Evolutionary conservation across 1,140 invertebrate species (phyloP), one percentile per base, ranked within the genome.

Genomic region (Euwallacea similis): DNA sequence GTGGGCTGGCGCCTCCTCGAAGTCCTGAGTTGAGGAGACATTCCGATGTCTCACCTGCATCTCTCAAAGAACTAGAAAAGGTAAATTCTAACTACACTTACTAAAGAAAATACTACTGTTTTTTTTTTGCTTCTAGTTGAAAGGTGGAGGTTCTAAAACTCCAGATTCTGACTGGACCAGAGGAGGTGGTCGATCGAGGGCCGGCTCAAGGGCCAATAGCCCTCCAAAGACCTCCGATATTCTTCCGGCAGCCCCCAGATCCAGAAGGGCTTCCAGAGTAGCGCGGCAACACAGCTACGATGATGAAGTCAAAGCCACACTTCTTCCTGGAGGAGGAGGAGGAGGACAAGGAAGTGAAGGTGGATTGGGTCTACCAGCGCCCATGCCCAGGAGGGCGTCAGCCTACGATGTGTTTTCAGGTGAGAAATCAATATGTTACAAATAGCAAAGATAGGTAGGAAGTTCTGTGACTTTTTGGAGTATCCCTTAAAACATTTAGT

Each of bases 21-120:
- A 92, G 90, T 70, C 90, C 91, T 0, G 92, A 94, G 76, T 81
- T 92, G 0, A 82, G 92, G 0, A 83, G 92, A 46, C 92, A 94
- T 77, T 93, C 91, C 0, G 92, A 93, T 72, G 91, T 93, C 0
- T 93, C 92, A 13, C 91, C 91, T 0, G 91, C 91, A 0, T 93
- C 91, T 46, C 82, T 93, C 6, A 93, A 93, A 78, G 91, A 93
- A 81, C 83, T 94, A 1, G 92, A 93, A 83, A 91, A 93, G 86
- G 91, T 93, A 71, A 42, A 58, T n/a, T 53, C 9, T 50, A 50
- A 11, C 13, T 50, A 61, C 33, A 61, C 11, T 16, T 9, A 56
- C 55, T 13, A 56, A 56, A 21, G 2, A 9, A 13, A 16, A 56
- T 2, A 56, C 3, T 56, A 56, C n/a, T 60, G 43, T 16, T 13